Evolutionary conservation across 1,140 invertebrate species (phyloP).

Genomic region (Phymorhynchus buccinoides): DNA sequence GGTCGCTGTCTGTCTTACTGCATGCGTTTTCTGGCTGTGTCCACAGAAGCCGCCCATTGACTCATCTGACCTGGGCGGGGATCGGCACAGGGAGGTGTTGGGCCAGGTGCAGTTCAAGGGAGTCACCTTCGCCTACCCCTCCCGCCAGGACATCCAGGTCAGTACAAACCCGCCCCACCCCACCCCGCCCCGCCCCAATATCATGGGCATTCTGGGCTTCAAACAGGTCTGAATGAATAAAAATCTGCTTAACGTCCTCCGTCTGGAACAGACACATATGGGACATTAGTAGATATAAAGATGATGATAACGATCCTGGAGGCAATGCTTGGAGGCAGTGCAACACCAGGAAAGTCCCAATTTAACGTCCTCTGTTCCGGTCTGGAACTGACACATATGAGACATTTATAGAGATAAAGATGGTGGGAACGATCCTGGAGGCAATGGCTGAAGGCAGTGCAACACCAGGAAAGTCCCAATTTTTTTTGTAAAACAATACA

Average conservation of each 20-base stretch:
- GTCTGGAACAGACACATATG: background rate
- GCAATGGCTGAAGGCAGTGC: too few species aligned
- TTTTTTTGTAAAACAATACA: too few species aligned
- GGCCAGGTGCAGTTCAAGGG: conserved; percentile 84
- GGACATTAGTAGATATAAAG: background rate
- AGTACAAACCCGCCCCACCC: background rate
- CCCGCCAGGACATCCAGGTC: conserved; percentile 79
- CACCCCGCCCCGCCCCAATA: background rate
- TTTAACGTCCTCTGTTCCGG: too few species aligned
- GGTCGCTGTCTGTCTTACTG: too few species aligned
- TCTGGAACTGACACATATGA: background rate
- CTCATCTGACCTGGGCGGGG: conserved; percentile 78
- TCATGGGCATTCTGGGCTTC: background rate
- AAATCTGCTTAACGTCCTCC: background rate
- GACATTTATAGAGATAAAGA: background rate
- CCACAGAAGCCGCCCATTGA: conserved; percentile 80
- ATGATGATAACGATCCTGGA: background rate
- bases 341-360: background rate
- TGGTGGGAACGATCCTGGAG: too few species aligned
- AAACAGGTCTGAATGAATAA: background rate
- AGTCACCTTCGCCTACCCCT: conserved; percentile 82
- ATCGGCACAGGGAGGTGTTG: conserved; percentile 72
- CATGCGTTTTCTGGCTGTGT: conserved; percentile 9
- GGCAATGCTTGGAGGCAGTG: background rate
- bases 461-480: too few species aligned